Evolutionary conservation across 1,140 invertebrate species (phyloP), one percentile per base, ranked within the genome.

Genomic region (Elymnias hypermnestra): DNA sequence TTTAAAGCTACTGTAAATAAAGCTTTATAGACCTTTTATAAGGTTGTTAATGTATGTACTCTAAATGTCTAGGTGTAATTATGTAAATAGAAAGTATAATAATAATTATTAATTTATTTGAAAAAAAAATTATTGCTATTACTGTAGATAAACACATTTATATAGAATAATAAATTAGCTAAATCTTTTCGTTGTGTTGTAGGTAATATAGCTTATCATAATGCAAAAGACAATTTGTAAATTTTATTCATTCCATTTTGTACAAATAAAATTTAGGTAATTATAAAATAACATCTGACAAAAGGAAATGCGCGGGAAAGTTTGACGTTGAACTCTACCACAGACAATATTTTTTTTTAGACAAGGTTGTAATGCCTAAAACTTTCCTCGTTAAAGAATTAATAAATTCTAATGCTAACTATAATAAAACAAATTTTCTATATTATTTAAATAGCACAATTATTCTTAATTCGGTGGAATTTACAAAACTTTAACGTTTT

Each of bases 241-340:
- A 44, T 57, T 35, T 51, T 43, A 57, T 50, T 52, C 63, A 67
- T 67, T 67, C 63, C 63, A 56, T 40, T 53, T 10, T 67, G 60
- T 67, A 59, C 52, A 63, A 63, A 63, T 54, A 15, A 12, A 25
- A 13, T 38, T 43, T 36, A 45, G 36, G 31, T 50, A 31, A 26
- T 25, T 39, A 23, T 33, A 19, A 15, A 9, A 7, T 14, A 21
- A 19, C 8, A 9, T 28, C 1, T 1, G n/a, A 7, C 10, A 9
- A 4, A 28, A 9, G 1, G 10, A 4, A 22, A 45, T 18, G 33
- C 14, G 33, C 41, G 21, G 23, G 6, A 28, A 28, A 37, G 14
- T 26, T 31, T 43, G 28, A 45, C 29, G 15, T n/a, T n/a, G n/a
- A n/a, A n/a, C n/a, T n/a, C n/a, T n/a, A n/a, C n/a, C n/a, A n/a